Evolutionary conservation across 1,140 invertebrate species (phyloP), one percentile per base, ranked within the genome.

Genomic region (Heliothis subflexa): DNA sequence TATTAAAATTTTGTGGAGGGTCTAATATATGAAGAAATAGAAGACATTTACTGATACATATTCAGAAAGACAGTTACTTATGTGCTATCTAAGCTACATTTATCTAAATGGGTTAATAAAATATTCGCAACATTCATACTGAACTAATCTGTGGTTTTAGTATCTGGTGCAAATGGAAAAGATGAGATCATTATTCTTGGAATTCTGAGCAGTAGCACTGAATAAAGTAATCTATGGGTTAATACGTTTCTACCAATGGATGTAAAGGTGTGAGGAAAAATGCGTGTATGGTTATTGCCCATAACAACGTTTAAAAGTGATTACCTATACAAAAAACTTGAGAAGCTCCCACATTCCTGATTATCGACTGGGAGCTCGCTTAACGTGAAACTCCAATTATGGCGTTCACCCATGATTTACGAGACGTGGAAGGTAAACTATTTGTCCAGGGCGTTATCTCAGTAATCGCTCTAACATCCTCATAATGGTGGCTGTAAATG

Each of bases 311-410:
- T 47, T 59, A 47, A 47, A n/a, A 9, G 33, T 40, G 21, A 74
- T 21, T 59, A 49, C 16, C 9, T 40, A 40, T 40, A 71, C 28
- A 75, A 75, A 75, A 74, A 74, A 75, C 47, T 45, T 16, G 25
- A 50, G 33, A 45, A n/a, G 57, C 72, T 61, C 62, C 72, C 72
- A 75, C 57, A 75, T 75, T 75, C 57, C 57, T 25, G 40, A 62
- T 75, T 25, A 59, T 49, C 40, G 40, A 18, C 18, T 61, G 57
- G 18, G 16, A 73, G 18, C 25, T 75, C 16, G 33, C 45, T 50
- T n/a, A 75, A 50, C 72, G 72, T 75, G 72, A 61, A 75, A 21
- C 18, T 75, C 72, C 72, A 75, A 75, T 75, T 75, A 75, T 75
- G 72, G 73, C 73, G 21, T 40, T 75, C 64, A 18, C 28, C 14